Conservation (phyloP, 2,113 vertebrate species). For the Tringa solitaria region DNA sequence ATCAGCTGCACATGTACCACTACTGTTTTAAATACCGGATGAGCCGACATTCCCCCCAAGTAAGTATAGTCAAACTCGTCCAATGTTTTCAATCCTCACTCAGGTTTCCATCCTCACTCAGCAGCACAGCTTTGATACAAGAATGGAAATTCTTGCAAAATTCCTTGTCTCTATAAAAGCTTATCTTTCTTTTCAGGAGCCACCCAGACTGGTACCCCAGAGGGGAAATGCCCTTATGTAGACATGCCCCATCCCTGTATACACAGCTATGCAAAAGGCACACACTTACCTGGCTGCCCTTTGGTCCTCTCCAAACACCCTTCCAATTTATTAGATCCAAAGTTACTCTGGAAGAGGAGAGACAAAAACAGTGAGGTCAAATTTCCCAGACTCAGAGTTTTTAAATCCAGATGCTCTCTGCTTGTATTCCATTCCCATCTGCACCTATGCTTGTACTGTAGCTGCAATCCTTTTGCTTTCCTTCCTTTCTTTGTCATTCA, state of each 20-base stretch:
- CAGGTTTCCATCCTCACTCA: background rate
- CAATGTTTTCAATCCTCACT: background rate
- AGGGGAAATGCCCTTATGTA: background rate
- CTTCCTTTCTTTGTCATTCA: background rate
- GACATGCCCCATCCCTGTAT: background rate
- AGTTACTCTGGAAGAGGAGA: background rate
- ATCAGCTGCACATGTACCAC: background rate
- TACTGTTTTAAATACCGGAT: background rate
- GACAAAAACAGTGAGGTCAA: background rate
- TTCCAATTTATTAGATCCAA: background rate
- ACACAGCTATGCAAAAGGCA: fast-evolving
- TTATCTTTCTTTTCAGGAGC: background rate
- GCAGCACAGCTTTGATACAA: background rate
- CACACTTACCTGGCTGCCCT: background rate
- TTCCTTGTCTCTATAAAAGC: background rate
- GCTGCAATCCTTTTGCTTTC: background rate
- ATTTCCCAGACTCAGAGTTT: background rate
- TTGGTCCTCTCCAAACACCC: background rate
- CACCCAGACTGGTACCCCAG: background rate
- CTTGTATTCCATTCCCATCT: background rate
- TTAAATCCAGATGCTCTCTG: background rate
- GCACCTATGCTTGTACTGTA: background rate
- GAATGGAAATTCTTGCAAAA: background rate
- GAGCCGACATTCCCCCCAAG: background rate
- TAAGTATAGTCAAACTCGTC: background rate